phyloP scores from a whole-genome alignment of 2,113 vertebrate species.

The Tichodroma muraria region DNA sequence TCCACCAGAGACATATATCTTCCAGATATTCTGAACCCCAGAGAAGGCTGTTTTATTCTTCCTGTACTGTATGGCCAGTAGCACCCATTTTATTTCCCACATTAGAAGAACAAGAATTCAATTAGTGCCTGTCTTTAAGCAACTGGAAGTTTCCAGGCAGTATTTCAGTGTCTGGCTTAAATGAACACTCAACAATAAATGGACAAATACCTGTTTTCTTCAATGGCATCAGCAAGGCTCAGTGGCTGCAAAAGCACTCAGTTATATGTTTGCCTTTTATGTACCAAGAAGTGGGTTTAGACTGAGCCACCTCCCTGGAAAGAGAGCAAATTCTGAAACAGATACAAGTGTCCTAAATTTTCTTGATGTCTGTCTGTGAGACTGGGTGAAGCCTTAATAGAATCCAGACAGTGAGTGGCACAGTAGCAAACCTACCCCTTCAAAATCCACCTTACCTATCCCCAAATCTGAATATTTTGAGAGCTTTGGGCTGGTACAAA shows the following conservation, averaged over 20 bases:
- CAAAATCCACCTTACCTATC: neutral
- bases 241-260: neutral
- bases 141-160: neutral
- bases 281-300: neutral
- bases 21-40: neutral
- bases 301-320: neutral
- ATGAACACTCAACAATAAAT: neutral
- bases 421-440: neutral
- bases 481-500: neutral
- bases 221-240: neutral
- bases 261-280: neutral
- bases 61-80: neutral
- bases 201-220: neutral
- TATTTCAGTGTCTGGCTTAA: neutral
- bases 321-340: neutral
- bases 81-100: neutral
- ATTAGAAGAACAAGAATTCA: neutral
- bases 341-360: neutral
- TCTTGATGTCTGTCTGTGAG: neutral
- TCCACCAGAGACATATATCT: no score
- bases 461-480: neutral
- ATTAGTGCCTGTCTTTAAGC: neutral
- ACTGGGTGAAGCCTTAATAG: neutral
- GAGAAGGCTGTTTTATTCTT: neutral
- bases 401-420: neutral